Evolutionary conservation across 2,797 vertebrate genomes (phyloP).

Genomic region (Mionectes olivaceus): DNA sequence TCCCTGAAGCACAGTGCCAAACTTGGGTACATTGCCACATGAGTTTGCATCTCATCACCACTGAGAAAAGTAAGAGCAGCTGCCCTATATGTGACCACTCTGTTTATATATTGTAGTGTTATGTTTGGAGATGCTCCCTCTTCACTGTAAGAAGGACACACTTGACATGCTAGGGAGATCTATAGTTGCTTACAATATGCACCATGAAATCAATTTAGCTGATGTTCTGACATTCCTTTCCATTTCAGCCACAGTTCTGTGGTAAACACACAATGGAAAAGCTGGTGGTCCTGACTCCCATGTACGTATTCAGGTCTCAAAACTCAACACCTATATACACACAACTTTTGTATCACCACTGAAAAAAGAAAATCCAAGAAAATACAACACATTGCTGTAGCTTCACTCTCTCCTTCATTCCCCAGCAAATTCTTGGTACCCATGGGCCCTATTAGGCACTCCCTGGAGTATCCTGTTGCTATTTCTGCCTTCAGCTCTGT

Average conservation of each 20-base stretch:
- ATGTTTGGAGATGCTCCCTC: background rate
- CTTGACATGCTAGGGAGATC: background rate
- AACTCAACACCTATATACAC: background rate
- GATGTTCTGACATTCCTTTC: background rate
- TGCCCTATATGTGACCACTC: background rate
- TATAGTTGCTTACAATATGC: background rate
- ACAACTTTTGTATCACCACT: background rate
- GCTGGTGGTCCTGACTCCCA: background rate
- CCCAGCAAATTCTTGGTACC: constrained; percentile 65
- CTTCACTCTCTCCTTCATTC: background rate
- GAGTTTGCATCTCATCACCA: background rate
- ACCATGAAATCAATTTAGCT: background rate
- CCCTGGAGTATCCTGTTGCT: constrained; percentile 41
- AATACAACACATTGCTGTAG: background rate
- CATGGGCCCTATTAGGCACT: constrained; percentile 30
- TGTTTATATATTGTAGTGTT: background rate
- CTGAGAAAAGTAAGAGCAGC: background rate
- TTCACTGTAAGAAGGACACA: background rate
- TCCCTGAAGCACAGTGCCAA: background rate
- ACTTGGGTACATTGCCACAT: background rate
- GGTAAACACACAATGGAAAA: background rate
- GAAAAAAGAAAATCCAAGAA: background rate
- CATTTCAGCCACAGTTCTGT: background rate
- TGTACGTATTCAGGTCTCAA: background rate
- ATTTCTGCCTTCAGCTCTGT: constrained; percentile 76